These are phyloP conservation scores for Trissonchulus latispiculum DNA, from an alignment of 2,888 invertebrate genomes.

Conservation along the genomic window DNA sequence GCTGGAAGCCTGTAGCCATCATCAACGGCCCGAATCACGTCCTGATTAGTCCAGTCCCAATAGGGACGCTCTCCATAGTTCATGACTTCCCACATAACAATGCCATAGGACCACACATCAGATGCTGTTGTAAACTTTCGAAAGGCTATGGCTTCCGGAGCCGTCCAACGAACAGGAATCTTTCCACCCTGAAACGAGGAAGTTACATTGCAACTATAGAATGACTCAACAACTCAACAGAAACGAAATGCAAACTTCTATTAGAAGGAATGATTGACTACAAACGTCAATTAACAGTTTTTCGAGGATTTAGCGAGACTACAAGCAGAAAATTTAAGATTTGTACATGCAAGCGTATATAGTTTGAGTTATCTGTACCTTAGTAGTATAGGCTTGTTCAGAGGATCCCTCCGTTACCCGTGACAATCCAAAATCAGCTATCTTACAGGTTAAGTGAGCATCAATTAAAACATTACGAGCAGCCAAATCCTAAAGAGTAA, in stretches of 20 bases:
- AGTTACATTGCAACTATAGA: too few species aligned
- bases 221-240: too few species aligned
- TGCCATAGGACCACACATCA: slow-evolving; percentile 99
- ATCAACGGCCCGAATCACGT: slow-evolving; percentile 97
- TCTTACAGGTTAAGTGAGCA: slow-evolving; percentile 92
- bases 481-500: slow-evolving; percentile 61
- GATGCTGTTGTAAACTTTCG: slow-evolving; percentile 98
- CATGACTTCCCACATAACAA: slow-evolving; percentile 99
- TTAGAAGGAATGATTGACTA: too few species aligned
- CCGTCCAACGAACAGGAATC: slow-evolving; percentile 97
- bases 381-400: slow-evolving; percentile 41
- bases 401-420: slow-evolving; percentile 48
- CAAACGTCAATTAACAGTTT: too few species aligned
- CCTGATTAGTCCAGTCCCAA: slow-evolving; percentile 99
- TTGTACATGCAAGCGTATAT: too few species aligned
- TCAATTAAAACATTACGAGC: slow-evolving; percentile 97
- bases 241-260: too few species aligned
- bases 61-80: slow-evolving; percentile 97
- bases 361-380: too few species aligned
- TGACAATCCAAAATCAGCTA: slow-evolving; percentile 96
- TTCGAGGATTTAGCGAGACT: too few species aligned
- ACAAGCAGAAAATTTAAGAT: too few species aligned
- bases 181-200: slow-evolving; percentile 66
- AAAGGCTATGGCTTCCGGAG: slow-evolving; percentile 95
- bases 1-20: too few species aligned